Evolutionary conservation across 2,797 vertebrate species (phyloP), one percentile per base, ranked within the genome.

Genomic region (Amblyraja radiata): DNA sequence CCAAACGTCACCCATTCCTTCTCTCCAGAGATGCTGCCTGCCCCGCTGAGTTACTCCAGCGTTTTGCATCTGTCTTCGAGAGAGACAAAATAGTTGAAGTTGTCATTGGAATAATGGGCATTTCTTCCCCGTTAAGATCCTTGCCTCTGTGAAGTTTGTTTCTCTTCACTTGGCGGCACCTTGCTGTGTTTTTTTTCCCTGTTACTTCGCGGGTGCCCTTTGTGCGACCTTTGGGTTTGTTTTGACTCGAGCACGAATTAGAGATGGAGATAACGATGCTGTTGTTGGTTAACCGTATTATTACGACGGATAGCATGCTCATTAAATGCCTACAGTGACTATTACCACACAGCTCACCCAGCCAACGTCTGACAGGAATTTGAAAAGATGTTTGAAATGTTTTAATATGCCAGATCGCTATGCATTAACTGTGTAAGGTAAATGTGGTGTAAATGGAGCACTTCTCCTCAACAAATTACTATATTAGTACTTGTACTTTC

Each of bases 211-310:
- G 2, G 23, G 4, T 91, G 88, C 88, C 39, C 36, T 91, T 73
- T 74, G 68, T 46, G 21, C 39, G 68, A 74, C 88, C 88, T 73
- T 86, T 86, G 83, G 58, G 13, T 86, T 63, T 86, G 83, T 86
- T 86, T 63, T 86, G 83, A 65, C 83, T 63, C 86, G 54, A 63
- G 54, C 83, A 86, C 83, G 25, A 86, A 65, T 65, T 63, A 86
- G 58, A 86, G 54, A 61, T n/a, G n/a, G 63, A 86, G 83, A n/a
- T 86, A 32, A 86, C 9, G 28, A 90, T 73, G 68, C 68, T 74
- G 23, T 32, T 46, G 46, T 71, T 54, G 65, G 68, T 71, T 91
- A 74, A 91, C 32, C 36, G 25, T 73, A 73, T 90, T 32, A 73
- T 73, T 90, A 90, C 61, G 63, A 39, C 88, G 71, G 88, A 36